phyloP scores from a whole-genome alignment of 1,140 invertebrate species.

The Calephelis nemesis region DNA sequence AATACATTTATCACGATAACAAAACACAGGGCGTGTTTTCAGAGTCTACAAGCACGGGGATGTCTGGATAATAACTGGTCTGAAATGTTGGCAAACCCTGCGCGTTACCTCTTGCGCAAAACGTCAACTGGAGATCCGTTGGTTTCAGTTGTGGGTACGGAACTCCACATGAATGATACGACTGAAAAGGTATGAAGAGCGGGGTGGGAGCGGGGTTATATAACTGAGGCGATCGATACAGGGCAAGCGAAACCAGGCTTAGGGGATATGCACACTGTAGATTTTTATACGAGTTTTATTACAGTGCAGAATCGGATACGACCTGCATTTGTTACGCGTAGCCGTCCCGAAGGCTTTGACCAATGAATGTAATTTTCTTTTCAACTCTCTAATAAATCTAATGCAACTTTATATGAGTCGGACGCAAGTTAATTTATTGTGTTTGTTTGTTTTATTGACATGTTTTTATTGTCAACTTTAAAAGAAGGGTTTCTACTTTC shows the following conservation, averaged over 20 bases:
- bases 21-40: constrained; percentile 46
- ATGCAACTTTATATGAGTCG: not conserved
- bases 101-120: constrained; percentile 48
- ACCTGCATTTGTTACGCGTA: constrained; percentile 29
- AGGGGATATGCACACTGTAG: constrained; percentile 43
- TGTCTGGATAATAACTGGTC: constrained; percentile 56
- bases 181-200: constrained; percentile 43
- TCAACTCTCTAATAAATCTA: not conserved
- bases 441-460: not conserved
- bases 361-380: constrained; percentile 15
- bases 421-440: not conserved
- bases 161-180: constrained; percentile 59
- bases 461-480: too few relatives aligned
- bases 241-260: constrained; percentile 43
- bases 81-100: constrained; percentile 43
- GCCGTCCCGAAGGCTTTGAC: constrained; percentile 16
- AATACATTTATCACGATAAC: constrained; percentile 63
- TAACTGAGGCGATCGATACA: constrained; percentile 67
- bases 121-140: constrained; percentile 35
- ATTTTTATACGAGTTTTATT: constrained; percentile 36
- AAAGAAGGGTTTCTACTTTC: too few relatives aligned
- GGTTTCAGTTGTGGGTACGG: constrained; percentile 44
- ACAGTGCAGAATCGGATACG: constrained; percentile 29
- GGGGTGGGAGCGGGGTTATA: constrained; percentile 54
- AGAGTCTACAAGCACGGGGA: constrained; percentile 34